Base-by-base conservation (phyloP, 2,797 vertebrate species). In the Sphenodon punctatus region DNA sequence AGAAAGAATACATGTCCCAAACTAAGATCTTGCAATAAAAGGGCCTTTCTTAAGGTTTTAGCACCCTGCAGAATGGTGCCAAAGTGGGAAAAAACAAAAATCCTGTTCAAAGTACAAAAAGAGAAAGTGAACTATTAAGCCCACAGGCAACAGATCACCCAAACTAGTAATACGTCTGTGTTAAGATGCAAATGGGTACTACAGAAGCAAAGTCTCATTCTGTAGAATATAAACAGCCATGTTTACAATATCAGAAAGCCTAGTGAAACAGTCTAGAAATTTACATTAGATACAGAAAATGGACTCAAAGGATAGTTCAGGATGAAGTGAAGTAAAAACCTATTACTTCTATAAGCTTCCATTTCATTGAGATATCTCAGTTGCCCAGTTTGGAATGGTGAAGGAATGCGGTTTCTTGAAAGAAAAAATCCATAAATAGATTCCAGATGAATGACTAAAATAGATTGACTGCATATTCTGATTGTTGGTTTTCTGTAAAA, bases 1-100 rank as follows among this genome's bases (percentile, higher is more conserved):
- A 85, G 85, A 84, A 41, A 72, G 58, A 61, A 88, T 45, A 58
- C 30, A 67, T 2, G 5, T 60, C 23, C 77, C 56, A 15, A 58
- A 6, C 67, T 45, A 72, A 55, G 58, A 55, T 8, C 17, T 55
- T 58, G 22, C 19, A 13, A 70, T 23, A 3, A n/a, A 56, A 68
- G 76, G 3, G 23, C 67, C 34, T 74, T 3, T 16, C 16, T 61
- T 56, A 48, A 55, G 15, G 34, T 19, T 43, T 72, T 61, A 78
- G n/a, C 51, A 78, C 13, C 5, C 49, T 82, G 11, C 53, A 32
- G 32, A 58, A 36, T 78, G 4, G 27, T 45, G 70, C 58, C 38
- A 70, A 34, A 77, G 25, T 10, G 19, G 6, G n/a, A 25, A 10
- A 67, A 67, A 64, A 3, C 34, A 58, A 19, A 49, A 10, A 0